Percentiles rank a stretch among this genome's conserved stretches.
These are phyloP conservation scores for Drosophila littoralis DNA, from an alignment of 1,140 invertebrate genomes.

Conservation along the genomic window DNA sequence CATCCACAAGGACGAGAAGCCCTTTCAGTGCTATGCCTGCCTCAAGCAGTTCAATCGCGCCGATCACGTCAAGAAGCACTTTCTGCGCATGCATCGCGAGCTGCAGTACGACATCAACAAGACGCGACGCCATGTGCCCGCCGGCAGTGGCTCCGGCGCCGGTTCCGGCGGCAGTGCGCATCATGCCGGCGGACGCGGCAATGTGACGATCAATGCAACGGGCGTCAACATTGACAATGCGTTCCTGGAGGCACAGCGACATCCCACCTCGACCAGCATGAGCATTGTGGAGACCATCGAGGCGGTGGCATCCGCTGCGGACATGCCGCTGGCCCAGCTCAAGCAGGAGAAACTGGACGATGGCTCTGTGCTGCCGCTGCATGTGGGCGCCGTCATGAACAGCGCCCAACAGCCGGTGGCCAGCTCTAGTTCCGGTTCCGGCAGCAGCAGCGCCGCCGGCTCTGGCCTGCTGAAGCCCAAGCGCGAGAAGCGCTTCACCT, in stretches of 20 bases:
- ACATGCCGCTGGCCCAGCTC: constrained; percentile 75
- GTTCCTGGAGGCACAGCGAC: constrained; percentile 78
- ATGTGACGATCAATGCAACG: constrained; percentile 75
- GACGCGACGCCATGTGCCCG: constrained; percentile 85
- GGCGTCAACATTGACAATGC: constrained; percentile 80
- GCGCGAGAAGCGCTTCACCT: constrained; percentile 89
- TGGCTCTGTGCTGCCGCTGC: constrained; percentile 59
- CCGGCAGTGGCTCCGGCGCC: constrained; percentile 38
- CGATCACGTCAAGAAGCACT: constrained; percentile 98
- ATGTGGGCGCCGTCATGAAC: constrained; percentile 57
- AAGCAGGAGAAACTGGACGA: constrained; percentile 84
- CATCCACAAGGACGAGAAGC: constrained; percentile 96
- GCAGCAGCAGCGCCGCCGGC: constrained; percentile 49
- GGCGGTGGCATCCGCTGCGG: constrained; percentile 78
- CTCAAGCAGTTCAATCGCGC: constrained; percentile 96
- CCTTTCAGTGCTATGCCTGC: constrained; percentile 96
- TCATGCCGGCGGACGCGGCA: constrained; percentile 75
- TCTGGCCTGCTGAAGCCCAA: constrained; percentile 83
- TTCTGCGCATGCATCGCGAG: constrained; percentile 94
- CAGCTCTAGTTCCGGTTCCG: constrained; percentile 68
- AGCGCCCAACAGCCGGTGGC: constrained; percentile 63
- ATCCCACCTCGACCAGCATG: constrained; percentile 81
- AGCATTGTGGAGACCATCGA: constrained; percentile 84
- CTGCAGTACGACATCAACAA: constrained; percentile 93
- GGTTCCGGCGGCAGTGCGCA: constrained; percentile 35